phyloP scores from a whole-genome alignment of 1,140 invertebrate genomes.

The Lepidurus packardi region DNA sequence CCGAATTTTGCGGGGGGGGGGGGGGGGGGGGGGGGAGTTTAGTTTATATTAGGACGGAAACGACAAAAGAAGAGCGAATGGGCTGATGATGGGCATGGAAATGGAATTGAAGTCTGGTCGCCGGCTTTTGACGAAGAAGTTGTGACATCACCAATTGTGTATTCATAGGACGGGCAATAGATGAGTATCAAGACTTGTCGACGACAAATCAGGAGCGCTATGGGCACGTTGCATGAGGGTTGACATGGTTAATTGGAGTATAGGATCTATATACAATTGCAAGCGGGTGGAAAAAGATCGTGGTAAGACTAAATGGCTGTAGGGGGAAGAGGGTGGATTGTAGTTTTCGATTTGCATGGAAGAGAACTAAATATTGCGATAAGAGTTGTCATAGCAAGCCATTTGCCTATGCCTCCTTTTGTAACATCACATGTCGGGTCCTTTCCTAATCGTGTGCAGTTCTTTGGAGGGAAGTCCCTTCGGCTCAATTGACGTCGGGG shows the following conservation, averaged over 20 bases:
- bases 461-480: neutral
- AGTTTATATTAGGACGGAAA: neutral
- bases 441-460: neutral
- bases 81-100: neutral
- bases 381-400: constrained; percentile 21
- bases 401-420: constrained; percentile 9
- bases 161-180: neutral
- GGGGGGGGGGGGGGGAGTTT: neutral
- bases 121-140: neutral
- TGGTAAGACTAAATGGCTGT: neutral
- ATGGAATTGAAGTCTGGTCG: neutral
- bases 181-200: neutral
- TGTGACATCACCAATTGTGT: constrained; percentile 11
- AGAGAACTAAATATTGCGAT: constrained; percentile 6
- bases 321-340: neutral
- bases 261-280: neutral
- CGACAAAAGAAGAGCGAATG: neutral
- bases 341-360: constrained; percentile 8
- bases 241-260: constrained; percentile 11
- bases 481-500: constrained; percentile 12
- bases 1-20: neutral
- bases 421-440: neutral
- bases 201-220: neutral
- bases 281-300: neutral
- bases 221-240: neutral